Evolutionary conservation across 2,113 vertebrate genomes (phyloP), one percentile per base, ranked within the genome.

Genomic region (Circaetus gallicus): DNA sequence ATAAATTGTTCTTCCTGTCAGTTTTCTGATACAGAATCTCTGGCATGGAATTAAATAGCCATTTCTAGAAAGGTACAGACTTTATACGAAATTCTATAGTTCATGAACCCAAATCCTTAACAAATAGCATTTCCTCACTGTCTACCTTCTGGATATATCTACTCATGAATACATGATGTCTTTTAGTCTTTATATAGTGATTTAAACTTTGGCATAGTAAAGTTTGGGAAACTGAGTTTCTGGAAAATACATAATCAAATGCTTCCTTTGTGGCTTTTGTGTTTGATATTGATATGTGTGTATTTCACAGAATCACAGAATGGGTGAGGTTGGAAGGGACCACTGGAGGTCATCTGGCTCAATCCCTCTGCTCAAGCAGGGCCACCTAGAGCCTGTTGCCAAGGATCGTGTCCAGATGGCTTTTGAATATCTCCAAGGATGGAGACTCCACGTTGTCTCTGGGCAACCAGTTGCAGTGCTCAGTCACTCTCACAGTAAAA

Each of bases 381-480:
- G 8, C 29, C 59, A 21, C 18, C 28, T 59, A 26, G 17, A 82
- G 19, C 47, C 19, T 11, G 18, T n/a, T 86, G 26, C 22, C 15
- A 36, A 82, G 22, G 3, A 8, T 20, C 2, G 0, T 52, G 32
- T 63, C 29, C n/a, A 49, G 11, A 50, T 3, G 18, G 13, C 4
- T 56, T 94, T 79, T 70, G 31, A 74, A 3, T 66, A n/a, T 56
- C 15, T 61, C 12, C 40, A 49, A 31, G 40, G 56, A 28, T 66
- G 55, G n/a, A 93, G 36, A 34, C 10, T 47, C 17, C 9, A 11
- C 3, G 0, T 36, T 0, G 0, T 58, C 25, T 79, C 47, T 82
- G 62, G 24, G 34, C 10, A 78, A 5, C 10, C 11, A n/a, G 13
- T 67, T 4, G 28, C 36, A 28, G 26, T n/a, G 22, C 22, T 81